Conservation (phyloP, 2,888 invertebrate species). For the Agrochola litura region DNA sequence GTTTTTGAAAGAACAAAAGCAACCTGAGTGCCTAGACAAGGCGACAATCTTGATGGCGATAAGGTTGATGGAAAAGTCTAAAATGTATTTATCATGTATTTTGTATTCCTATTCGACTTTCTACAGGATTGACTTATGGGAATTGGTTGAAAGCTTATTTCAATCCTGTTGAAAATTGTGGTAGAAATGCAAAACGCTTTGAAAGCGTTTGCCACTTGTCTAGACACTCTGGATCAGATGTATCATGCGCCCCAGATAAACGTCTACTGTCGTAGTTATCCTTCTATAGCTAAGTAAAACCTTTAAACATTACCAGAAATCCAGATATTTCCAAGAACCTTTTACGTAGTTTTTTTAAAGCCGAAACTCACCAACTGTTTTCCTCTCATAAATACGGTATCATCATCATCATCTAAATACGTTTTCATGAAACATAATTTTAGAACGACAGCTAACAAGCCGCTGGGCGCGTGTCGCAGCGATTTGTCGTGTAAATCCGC, state of each 20-base stretch:
- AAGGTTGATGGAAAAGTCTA: background rate
- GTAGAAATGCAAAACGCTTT: background rate
- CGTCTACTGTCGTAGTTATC: background rate
- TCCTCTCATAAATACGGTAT: background rate
- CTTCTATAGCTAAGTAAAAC: background rate
- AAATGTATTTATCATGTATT: background rate
- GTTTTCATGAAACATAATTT: constrained; percentile 8
- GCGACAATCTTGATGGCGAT: too few species aligned
- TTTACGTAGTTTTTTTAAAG: background rate
- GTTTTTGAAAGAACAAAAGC: background rate
- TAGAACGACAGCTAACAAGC: constrained; percentile 41
- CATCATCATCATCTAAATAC: background rate
- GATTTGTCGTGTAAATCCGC: constrained; percentile 79
- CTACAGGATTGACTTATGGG: background rate
- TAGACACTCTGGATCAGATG: background rate
- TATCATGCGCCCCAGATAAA: background rate
- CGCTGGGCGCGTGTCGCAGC: constrained; percentile 67
- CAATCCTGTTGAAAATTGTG: background rate
- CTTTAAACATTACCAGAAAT: background rate
- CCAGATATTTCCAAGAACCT: background rate
- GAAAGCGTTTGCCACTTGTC: too few species aligned
- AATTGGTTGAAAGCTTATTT: background rate
- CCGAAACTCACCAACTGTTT: background rate
- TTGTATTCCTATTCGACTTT: background rate
- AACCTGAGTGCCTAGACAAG: background rate